These are phyloP conservation scores for Chrysopilus asiliformis DNA, from an alignment of 2,888 invertebrate genomes.

Conservation along the genomic window DNA sequence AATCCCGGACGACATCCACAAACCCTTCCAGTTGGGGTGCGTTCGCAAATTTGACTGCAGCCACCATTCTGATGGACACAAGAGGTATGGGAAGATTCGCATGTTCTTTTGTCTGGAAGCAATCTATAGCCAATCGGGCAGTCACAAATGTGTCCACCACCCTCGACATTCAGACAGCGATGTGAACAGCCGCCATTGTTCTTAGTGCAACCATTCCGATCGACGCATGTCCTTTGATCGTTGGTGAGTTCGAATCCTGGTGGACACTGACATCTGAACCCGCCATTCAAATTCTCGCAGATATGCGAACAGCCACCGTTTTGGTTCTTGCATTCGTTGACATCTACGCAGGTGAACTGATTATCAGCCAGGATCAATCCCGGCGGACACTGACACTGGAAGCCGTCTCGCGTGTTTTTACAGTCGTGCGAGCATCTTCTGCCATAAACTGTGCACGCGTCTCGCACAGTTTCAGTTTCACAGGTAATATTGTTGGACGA, in stretches of 20 bases:
- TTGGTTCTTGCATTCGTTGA: constrained; percentile 21
- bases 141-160: constrained; percentile 40
- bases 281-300: constrained; percentile 43
- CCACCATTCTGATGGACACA: constrained; percentile 39
- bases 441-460: constrained; percentile 23
- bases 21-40: constrained; percentile 14
- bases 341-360: constrained; percentile 14
- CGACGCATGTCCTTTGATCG: constrained; percentile 32
- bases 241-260: constrained; percentile 28
- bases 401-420: constrained; percentile 34
- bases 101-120: constrained; percentile 22
- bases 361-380: constrained; percentile 24
- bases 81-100: constrained; percentile 32
- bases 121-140: constrained; percentile 34
- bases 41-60: constrained; percentile 38
- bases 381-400: constrained; percentile 33
- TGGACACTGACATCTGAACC: constrained; percentile 40
- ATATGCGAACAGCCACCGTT: constrained; percentile 40
- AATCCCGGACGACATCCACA: constrained; percentile 38
- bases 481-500: constrained; percentile 33
- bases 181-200: constrained; percentile 28
- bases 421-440: constrained; percentile 38
- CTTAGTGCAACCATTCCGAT: constrained; percentile 38
- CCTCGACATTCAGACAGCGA: constrained; percentile 36
- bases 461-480: constrained; percentile 26